Evolutionary conservation across 2,113 vertebrate species (phyloP), one percentile per base, ranked within the genome.

Genomic region (Pterocles burchelli): DNA sequence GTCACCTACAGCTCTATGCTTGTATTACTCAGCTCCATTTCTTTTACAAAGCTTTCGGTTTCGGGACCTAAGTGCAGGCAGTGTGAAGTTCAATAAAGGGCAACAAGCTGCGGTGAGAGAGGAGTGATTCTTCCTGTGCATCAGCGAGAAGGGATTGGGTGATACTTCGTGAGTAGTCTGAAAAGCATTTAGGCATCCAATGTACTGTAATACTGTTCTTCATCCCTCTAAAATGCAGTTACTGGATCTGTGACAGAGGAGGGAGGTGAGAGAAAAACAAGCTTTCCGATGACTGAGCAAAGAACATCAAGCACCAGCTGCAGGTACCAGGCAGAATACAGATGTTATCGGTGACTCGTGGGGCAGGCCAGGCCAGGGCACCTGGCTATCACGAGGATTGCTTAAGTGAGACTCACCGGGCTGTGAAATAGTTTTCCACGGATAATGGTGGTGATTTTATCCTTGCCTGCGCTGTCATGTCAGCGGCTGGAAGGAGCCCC

Each of bases 301-400:
- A 2, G 34, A 73, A 21, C 38, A 11, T 0, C 25, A 29, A 34
- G 17, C 2, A 1, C 31, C 20, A 61, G 28, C 1, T 22, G 33
- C 51, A 29, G 63, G 46, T 43, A 22, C 59, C 1, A 6, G 66
- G 38, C 51, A 46, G 46, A 79, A 34, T 2, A 16, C 26, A 10
- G 21, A 24, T 17, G 6, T 2, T 33, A 16, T 4, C 6, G 13
- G 66, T 14, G 48, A 9, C 51, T 6, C 10, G 65, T 11, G 17
- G 1, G 7, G 21, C 29, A 28, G 79, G 63, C 3, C 17, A 82
- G 15, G 31, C 43, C 19, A 14, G 25, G 68, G 33, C 3, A 3
- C 46, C 46, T 10, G 55, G 33, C 6, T 46, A 25, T 24, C 57
- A 10, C 26, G 10, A n/a, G 9, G 11, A 15, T 36, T 93, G 45